Base-by-base conservation (phyloP, 2,888 invertebrate species). In the Ennomos fuscantarius region DNA sequence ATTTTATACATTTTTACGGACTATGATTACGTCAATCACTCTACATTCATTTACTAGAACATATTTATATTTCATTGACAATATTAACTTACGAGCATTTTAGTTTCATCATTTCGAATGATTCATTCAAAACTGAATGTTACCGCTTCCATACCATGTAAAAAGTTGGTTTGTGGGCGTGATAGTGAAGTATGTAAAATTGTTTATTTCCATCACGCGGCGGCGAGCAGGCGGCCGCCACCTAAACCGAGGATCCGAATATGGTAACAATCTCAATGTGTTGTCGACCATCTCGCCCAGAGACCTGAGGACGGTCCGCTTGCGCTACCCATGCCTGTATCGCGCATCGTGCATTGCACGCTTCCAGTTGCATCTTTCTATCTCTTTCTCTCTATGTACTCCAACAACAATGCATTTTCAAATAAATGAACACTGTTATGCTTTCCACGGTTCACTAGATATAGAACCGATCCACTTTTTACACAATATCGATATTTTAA, bases 221-320 rank as follows among this genome's bases (percentile, higher is more conserved):
- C 80, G 84, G 73, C 81, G 80, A 74, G 86, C 93, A 95, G 95
- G 94, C 95, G 96, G 95, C 96, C 96, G 92, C 95, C 95, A 89
- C 94, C 96, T 87, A 96, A 96, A 94, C 96, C 97, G 93, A 95
- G 97, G 96, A 96, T 97, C 93, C 95, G 95, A 94, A 95, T 97
- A 95, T 97, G 97, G 97, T 97, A 97, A 97, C 77, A 79, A 79
- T 79, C 78, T 78, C 72, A 81, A 78, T 88, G 86, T 89, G 87
- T 88, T 76, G 81, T 78, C 78, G 73, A 60, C 74, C 77, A 78
- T 68, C 72, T 70, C 74, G 70, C 75, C 79, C 73, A 82, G 77
- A 78, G 81, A 74, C 89, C 89, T 81, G 55, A 73, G 73, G 87
- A 89, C 89, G 90, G 90, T 79, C 85, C 74, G 87, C 89, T 86